Percentiles rank a stretch among this genome's conserved stretches.
phyloP scores from a whole-genome alignment of 2,888 invertebrate species.

The Euclidia mi region DNA sequence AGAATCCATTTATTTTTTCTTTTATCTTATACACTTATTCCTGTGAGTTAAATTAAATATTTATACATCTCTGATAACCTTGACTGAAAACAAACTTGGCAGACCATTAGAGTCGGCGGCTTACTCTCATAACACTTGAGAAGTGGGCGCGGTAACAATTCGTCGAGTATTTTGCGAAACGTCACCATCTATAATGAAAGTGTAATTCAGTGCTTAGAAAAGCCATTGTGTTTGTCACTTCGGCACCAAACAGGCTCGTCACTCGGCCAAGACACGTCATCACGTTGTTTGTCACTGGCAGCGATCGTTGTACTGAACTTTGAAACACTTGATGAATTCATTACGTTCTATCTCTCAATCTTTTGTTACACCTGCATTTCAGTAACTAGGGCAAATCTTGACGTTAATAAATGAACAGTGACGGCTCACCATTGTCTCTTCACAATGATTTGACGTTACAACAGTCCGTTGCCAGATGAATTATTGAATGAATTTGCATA shows the following conservation, averaged over 20 bases:
- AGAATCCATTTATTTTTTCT: slow-evolving; percentile 37
- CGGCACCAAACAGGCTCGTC: slow-evolving; percentile 65
- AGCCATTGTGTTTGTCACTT: slow-evolving; percentile 72
- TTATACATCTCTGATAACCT: slow-evolving; percentile 60
- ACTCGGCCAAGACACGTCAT: slow-evolving; percentile 53
- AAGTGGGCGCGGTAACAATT: slow-evolving; percentile 67
- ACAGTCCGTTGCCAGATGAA: slow-evolving; percentile 54
- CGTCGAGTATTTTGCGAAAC: slow-evolving; percentile 75
- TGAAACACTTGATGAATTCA: slow-evolving; percentile 55
- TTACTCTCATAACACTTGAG: slow-evolving; percentile 62
- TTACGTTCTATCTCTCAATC: slow-evolving; percentile 61
- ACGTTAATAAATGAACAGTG: slow-evolving; percentile 72
- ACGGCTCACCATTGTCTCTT: slow-evolving; percentile 64
- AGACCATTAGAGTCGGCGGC: slow-evolving; percentile 51
- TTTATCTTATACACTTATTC: slow-evolving; percentile 38
- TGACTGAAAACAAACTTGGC: slow-evolving; percentile 52
- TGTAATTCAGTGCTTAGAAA: slow-evolving; percentile 77
- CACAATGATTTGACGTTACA: slow-evolving; percentile 59
- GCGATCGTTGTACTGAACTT: slow-evolving; percentile 37
- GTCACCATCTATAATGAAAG: slow-evolving; percentile 81
- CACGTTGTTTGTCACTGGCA: slow-evolving; percentile 49
- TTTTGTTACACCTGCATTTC: slow-evolving; percentile 62
- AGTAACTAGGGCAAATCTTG: slow-evolving; percentile 60
- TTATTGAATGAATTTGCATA: slow-evolving; percentile 67
- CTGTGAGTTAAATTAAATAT: slow-evolving; percentile 52